phyloP scores from a whole-genome alignment of 2,888 invertebrate genomes.

The Holacanthella duospinosa region DNA sequence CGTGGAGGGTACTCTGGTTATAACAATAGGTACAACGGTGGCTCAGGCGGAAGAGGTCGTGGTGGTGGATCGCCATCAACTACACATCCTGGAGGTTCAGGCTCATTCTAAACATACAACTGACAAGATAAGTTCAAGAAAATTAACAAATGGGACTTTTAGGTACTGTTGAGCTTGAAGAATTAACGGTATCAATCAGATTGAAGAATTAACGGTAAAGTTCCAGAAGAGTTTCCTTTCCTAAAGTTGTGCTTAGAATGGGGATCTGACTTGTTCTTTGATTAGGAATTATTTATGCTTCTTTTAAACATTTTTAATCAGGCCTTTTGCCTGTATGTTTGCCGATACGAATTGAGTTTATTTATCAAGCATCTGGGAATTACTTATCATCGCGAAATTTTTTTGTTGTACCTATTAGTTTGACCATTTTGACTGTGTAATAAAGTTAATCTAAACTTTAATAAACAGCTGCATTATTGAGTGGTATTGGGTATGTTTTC shows the following conservation, averaged over 20 bases:
- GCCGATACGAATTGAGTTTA: too few species aligned
- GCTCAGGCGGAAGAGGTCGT: neutral
- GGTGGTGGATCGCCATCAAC: neutral
- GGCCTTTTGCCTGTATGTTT: too few species aligned
- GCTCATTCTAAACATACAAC: neutral
- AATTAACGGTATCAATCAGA: too few species aligned
- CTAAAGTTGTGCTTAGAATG: neutral
- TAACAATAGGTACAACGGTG: neutral
- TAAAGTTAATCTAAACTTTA: neutral
- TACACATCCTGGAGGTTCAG: neutral
- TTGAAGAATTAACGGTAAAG: too few species aligned
- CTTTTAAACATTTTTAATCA: too few species aligned
- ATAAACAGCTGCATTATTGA: neutral
- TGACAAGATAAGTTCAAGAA: too few species aligned
- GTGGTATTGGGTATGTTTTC: too few species aligned
- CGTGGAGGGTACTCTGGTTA: constrained; percentile 7
- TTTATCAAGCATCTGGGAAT: too few species aligned
- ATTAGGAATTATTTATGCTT: too few species aligned
- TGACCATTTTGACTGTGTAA: neutral
- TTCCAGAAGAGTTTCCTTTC: neutral
- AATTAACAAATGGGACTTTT: too few species aligned
- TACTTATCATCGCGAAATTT: neutral
- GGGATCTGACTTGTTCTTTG: too few species aligned
- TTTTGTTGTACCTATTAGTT: neutral
- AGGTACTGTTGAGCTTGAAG: too few species aligned